Base-by-base conservation (phyloP, 37 sponge, comb jelly and placozoan genomes). In the Bolinopsis microptera region DNA sequence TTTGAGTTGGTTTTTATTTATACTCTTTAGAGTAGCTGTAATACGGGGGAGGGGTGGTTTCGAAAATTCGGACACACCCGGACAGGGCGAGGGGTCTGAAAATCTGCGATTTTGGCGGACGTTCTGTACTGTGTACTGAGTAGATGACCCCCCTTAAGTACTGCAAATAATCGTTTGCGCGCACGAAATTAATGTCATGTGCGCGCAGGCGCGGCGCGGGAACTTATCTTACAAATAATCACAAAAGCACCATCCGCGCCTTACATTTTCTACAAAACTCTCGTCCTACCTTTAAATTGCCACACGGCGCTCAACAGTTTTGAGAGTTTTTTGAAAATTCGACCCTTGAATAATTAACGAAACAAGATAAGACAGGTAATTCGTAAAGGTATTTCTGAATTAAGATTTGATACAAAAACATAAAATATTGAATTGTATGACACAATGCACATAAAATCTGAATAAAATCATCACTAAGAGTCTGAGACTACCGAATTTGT, bases 401-500 rank as follows among this genome's bases (percentile, higher is more conserved):
- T 48, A 13, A 48, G 5, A 48, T 48, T 48, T 48, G 61, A 18
- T 48, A 48, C 61, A 48, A 48, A 48, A 48, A 48, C 61, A 48
- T 48, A 48, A 48, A 48, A 48, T 48, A 48, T 48, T 48, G 61
- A 48, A 48, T 48, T 48, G 61, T 48, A 48, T 48, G 61, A 48
- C 61, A 48, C 61, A 48, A 48, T 48, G 61, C 61, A 48, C 61
- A 48, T 48, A 48, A 48, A 48, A 48, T 48, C 61, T 48, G 61
- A 48, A 18, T 48, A 48, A 48, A 48, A 48, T 48, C 61, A 48
- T 48, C 61, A 48, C 61, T 48, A 48, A 48, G 61, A 70, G 37
- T 40, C 90, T 34, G 90, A 86, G 36, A 24, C 32, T 0, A 86
- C 61, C 25, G 90, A 86, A 86, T 86, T 86, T 3, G 41, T 41